phyloP scores from a whole-genome alignment of 2,888 invertebrate species.

The Podabrus alpinus region DNA sequence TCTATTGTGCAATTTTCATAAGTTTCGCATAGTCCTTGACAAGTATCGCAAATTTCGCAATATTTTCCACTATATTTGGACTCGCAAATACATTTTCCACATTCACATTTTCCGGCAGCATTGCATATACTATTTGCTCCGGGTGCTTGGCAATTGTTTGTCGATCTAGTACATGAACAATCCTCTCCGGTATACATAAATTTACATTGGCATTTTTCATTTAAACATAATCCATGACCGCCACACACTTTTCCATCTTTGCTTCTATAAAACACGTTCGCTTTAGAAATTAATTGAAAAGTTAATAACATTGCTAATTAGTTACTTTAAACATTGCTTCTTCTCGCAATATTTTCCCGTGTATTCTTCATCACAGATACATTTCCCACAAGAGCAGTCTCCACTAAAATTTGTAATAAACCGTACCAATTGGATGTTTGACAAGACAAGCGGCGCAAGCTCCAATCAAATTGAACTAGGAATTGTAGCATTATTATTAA shows the following conservation, averaged over 20 bases:
- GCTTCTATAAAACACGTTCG: conserved; percentile 8
- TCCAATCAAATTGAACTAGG: no score
- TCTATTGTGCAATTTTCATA: conserved; percentile 56
- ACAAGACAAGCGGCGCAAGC: no score
- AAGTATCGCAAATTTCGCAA: conserved; percentile 60
- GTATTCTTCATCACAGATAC: conserved; percentile 68
- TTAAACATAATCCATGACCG: conserved; percentile 70
- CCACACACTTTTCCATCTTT: conserved; percentile 58
- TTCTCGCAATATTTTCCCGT: conserved; percentile 68
- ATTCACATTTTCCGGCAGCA: conserved; percentile 75
- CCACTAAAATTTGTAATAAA: conserved; percentile 58
- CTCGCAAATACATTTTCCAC: conserved; percentile 59
- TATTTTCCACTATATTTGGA: conserved; percentile 56
- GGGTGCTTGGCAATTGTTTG: conserved; percentile 60
- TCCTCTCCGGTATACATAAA: conserved; percentile 62
- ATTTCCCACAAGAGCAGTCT: conserved; percentile 77
- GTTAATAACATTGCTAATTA: conserved; percentile 19
- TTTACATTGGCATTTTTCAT: conserved; percentile 74
- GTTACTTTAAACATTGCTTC: conserved; percentile 61
- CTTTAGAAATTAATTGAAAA: not conserved
- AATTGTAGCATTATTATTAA: no score
- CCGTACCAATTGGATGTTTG: not conserved
- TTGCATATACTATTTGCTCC: conserved; percentile 65
- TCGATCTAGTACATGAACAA: conserved; percentile 62
- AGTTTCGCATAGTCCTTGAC: conserved; percentile 59